Conservation (phyloP, 2,797 vertebrate genomes). For the Xyrichtys novacula region DNA sequence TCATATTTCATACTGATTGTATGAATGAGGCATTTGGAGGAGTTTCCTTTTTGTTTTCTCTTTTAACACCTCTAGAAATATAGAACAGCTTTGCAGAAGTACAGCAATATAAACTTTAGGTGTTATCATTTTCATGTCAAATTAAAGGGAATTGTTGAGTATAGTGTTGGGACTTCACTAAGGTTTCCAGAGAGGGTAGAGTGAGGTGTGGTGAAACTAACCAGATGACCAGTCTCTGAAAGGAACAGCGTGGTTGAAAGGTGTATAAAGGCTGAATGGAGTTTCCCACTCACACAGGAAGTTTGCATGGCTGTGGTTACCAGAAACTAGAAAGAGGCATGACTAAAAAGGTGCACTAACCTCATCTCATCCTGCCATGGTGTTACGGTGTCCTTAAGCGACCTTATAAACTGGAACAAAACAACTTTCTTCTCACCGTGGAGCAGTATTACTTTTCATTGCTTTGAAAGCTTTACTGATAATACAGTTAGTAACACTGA, state of each 20-base stretch:
- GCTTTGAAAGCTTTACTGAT: too few species aligned
- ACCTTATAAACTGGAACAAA: too few species aligned
- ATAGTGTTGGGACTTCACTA: background rate
- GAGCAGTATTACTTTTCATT: too few species aligned
- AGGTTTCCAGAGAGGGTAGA: background rate
- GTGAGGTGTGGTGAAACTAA: conserved; percentile 27
- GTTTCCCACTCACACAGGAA: conserved; percentile 61
- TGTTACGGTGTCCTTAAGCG: background rate
- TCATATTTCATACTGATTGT: background rate
- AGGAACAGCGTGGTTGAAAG: background rate
- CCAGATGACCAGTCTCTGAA: conserved; percentile 6
- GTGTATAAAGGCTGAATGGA: conserved; percentile 34
- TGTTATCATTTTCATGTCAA: background rate
- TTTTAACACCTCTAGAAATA: background rate
- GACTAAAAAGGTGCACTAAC: background rate
- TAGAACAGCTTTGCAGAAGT: too few species aligned
- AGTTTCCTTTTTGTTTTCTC: background rate
- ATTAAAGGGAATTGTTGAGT: background rate
- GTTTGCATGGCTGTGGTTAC: conserved; percentile 21
- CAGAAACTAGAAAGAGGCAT: conserved; percentile 20
- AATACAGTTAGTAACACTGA: too few species aligned
- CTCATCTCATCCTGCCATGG: background rate
- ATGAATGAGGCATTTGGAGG: background rate
- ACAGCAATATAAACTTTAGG: background rate
- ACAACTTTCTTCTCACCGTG: too few species aligned